These are phyloP conservation scores for Felis chaus DNA, from an alignment of 2,113 vertebrate genomes.

Conservation along the genomic window DNA sequence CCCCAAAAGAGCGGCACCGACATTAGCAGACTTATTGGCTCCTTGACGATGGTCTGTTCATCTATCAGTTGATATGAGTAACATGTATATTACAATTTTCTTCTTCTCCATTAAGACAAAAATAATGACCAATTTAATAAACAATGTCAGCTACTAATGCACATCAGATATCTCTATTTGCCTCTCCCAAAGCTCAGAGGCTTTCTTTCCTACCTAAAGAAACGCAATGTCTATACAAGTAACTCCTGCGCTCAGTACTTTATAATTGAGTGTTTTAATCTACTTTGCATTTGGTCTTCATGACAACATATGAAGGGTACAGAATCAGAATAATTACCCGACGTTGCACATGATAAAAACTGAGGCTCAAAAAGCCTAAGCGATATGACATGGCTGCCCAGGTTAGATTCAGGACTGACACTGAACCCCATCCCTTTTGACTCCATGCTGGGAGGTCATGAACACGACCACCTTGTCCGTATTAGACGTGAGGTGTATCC, in stretches of 20 bases:
- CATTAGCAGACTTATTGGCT: background rate
- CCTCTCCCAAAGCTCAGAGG: background rate
- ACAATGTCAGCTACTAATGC: background rate
- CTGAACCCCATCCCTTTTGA: background rate
- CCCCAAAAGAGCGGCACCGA: background rate
- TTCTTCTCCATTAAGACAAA: background rate
- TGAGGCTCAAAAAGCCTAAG: background rate
- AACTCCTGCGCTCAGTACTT: background rate
- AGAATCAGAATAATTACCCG: background rate
- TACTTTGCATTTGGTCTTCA: background rate
- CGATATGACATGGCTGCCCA: fast-evolving
- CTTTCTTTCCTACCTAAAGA: background rate
- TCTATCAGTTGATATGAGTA: background rate
- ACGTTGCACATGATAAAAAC: background rate
- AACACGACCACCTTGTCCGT: background rate
- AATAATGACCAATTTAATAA: background rate
- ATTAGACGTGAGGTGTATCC: background rate
- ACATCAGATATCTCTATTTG: background rate
- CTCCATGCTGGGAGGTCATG: background rate
- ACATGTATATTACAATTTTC: background rate
- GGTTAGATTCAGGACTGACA: background rate
- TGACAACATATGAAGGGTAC: background rate
- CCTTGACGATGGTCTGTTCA: background rate
- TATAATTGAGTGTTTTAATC: background rate
- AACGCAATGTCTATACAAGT: background rate